phyloP scores from a whole-genome alignment of 2,888 invertebrate species.

The Andrena haemorrhoa region DNA sequence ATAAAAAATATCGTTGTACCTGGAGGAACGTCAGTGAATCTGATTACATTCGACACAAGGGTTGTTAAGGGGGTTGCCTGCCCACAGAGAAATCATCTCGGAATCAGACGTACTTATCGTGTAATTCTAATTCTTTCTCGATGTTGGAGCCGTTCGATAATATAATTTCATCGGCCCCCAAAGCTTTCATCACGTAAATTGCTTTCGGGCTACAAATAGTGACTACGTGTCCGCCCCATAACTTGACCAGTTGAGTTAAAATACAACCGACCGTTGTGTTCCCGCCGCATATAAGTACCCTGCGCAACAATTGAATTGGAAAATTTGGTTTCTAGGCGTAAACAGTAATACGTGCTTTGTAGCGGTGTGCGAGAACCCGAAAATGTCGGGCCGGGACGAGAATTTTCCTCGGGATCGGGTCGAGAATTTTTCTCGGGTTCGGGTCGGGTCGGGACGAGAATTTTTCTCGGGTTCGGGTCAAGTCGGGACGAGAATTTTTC shows the following conservation, averaged over 20 bases:
- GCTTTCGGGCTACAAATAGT: constrained; percentile 86
- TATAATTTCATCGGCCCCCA: constrained; percentile 87
- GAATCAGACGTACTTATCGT: constrained; percentile 77
- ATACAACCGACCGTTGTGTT: constrained; percentile 88
- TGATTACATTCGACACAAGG: not conserved
- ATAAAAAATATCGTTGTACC: constrained; percentile 86
- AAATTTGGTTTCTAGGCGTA: constrained; percentile 14
- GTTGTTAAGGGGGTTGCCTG: not conserved
- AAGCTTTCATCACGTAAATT: constrained; percentile 86
- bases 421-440: not conserved
- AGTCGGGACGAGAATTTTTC: too few relatives aligned
- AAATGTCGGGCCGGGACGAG: too few relatives aligned
- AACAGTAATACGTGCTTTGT: not conserved
- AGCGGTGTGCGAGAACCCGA: not conserved
- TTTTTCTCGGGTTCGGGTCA: not conserved
- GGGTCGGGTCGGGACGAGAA: too few relatives aligned
- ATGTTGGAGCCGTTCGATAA: constrained; percentile 79
- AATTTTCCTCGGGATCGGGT: not conserved
- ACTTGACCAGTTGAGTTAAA: constrained; percentile 86
- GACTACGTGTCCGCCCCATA: constrained; percentile 87
- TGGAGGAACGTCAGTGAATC: constrained; percentile 58
- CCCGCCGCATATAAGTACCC: constrained; percentile 87
- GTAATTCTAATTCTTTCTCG: constrained; percentile 79
- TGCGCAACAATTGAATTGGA: constrained; percentile 73
- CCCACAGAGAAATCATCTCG: not conserved